Evolutionary conservation across 2,888 invertebrate species (phyloP).

Genomic region (Drosophila emarginata): DNA sequence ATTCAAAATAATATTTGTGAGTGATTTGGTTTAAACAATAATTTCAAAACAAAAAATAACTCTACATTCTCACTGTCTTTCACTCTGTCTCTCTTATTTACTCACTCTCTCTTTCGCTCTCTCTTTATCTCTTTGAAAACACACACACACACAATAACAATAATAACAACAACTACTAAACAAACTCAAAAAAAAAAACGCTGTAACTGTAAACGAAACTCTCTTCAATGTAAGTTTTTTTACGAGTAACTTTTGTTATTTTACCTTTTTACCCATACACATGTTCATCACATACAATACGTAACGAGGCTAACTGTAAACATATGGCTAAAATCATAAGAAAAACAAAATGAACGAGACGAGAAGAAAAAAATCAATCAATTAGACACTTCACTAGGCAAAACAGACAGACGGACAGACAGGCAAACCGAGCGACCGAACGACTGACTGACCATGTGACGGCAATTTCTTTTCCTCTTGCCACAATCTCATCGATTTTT

Average conservation of each 20-base stretch:
- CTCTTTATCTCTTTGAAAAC: slow-evolving; percentile 21
- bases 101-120: slow-evolving; percentile 29
- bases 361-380: slow-evolving; percentile 59
- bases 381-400: not conserved
- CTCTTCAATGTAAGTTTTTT: slow-evolving; percentile 60
- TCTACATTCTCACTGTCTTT: slow-evolving; percentile 23
- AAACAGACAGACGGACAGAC: no score
- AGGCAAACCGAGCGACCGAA: not conserved
- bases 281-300: slow-evolving; percentile 7
- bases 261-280: not conserved
- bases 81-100: slow-evolving; percentile 19
- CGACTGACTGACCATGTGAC: slow-evolving; percentile 6
- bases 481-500: slow-evolving; percentile 57
- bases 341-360: slow-evolving; percentile 16
- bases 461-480: slow-evolving; percentile 12
- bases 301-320: slow-evolving; percentile 17
- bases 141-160: slow-evolving; percentile 34
- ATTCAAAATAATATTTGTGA: slow-evolving; percentile 30
- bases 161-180: slow-evolving; percentile 33
- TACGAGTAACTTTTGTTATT: slow-evolving; percentile 25
- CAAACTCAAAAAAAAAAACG: slow-evolving; percentile 34
- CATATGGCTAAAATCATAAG: slow-evolving; percentile 50
- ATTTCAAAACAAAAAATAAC: slow-evolving; percentile 18
- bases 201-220: slow-evolving; percentile 40
- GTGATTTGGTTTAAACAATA: slow-evolving; percentile 29